Conservation (phyloP, 1,140 invertebrate species). For the Drosophila punjabiensis region DNA sequence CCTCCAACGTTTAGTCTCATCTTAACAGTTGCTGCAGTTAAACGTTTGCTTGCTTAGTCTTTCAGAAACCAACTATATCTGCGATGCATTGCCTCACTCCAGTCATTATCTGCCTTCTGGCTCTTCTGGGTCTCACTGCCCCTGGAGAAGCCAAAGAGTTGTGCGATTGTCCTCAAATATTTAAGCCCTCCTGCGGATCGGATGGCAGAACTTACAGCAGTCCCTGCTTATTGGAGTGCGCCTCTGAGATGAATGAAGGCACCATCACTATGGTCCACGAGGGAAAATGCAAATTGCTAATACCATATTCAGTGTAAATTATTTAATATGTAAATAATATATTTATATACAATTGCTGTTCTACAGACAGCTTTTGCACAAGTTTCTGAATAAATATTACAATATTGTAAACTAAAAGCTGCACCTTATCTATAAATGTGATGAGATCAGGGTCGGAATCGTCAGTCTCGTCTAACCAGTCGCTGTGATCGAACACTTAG, state of each 20-base stretch:
- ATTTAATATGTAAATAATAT: background rate
- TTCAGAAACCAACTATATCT: too few relatives aligned
- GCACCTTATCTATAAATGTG: background rate
- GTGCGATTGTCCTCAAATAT: conserved; percentile 2
- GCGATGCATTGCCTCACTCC: background rate
- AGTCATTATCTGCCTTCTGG: background rate
- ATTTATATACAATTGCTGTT: background rate
- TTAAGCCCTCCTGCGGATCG: background rate
- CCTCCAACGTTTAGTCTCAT: background rate
- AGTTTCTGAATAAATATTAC: background rate
- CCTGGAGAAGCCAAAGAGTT: background rate
- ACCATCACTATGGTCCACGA: background rate
- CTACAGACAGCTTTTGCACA: background rate
- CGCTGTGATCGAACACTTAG: background rate
- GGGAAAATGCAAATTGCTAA: background rate
- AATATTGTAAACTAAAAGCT: conserved; percentile 3
- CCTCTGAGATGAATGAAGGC: background rate
- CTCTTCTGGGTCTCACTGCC: background rate
- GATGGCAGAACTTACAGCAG: conserved; percentile 5
- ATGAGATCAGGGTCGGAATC: background rate
- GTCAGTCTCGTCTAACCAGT: background rate
- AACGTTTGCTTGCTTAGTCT: background rate
- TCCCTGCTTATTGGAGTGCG: background rate
- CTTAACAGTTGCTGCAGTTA: background rate
- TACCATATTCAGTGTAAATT: background rate